Conservation (phyloP, 2,888 invertebrate genomes). For the Xestoiulus laeticollis region DNA sequence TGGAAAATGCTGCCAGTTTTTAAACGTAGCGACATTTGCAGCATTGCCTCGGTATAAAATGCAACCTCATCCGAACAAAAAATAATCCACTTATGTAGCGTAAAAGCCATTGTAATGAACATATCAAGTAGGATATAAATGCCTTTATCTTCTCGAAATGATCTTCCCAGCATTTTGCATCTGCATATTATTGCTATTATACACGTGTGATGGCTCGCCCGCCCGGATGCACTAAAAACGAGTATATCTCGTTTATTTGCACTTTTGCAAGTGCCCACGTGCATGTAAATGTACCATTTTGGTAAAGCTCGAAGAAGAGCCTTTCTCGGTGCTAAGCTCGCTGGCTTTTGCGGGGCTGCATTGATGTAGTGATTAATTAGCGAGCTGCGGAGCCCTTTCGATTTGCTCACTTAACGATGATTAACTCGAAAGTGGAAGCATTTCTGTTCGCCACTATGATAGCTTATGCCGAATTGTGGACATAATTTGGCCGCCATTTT, state of each 20-base stretch:
- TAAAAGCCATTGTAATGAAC: slow-evolving; percentile 43
- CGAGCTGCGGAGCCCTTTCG: neutral
- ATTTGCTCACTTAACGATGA: slow-evolving; percentile 35
- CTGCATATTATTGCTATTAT: slow-evolving; percentile 28
- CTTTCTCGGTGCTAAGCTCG: neutral
- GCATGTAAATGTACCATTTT: slow-evolving; percentile 21
- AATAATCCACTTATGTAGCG: slow-evolving; percentile 41
- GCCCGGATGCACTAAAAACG: neutral
- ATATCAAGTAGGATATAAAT: slow-evolving; percentile 41
- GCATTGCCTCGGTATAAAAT: slow-evolving; percentile 20
- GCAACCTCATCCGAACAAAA: slow-evolving; percentile 31
- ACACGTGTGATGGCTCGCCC: neutral
- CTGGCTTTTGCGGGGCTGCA: neutral
- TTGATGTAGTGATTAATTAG: slow-evolving; percentile 35
- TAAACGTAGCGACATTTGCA: neutral
- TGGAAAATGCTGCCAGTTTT: neutral
- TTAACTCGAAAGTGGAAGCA: neutral
- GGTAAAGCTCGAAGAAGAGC: neutral
- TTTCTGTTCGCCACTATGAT: neutral
- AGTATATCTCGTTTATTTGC: slow-evolving; percentile 1
- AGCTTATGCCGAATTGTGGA: no score
- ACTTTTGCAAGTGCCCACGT: neutral
- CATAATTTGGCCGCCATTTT: no score
- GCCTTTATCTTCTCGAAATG: slow-evolving; percentile 34
- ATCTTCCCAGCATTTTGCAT: slow-evolving; percentile 26